Evolutionary conservation across 2,888 invertebrate genomes (phyloP), one percentile per base, ranked within the genome.

Genomic region (Heliconius sara): DNA sequence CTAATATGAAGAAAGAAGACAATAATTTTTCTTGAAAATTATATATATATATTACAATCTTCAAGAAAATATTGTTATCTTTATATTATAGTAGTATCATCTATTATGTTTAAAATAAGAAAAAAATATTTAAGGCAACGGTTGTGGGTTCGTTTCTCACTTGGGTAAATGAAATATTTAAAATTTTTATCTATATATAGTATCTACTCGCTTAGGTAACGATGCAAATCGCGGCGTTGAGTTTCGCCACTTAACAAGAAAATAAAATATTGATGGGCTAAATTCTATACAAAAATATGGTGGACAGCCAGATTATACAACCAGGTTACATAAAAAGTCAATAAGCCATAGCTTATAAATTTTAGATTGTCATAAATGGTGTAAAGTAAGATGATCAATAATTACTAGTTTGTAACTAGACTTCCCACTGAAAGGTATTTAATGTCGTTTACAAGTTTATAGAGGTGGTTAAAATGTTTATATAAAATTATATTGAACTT

Each of bases 371-470:
- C 16, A 3, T 25, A 77, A 81, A 84, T 70, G 76, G 79, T 72
- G 74, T 65, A 72, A 52, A 80, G 76, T 82, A 57, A 76, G 52
- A 34, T 79, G 79, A 67, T 30, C 52, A 16, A 66, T 60, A 30
- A 60, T n/a, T 34, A 78, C 47, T 19, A 63, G 57, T 82, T 25
- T 25, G 16, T 16, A 80, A 83, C 83, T 80, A 76, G 76, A 78
- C 60, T 74, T 47, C 81, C 82, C 81, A 81, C 81, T 75, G 82
- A 79, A 82, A 79, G 79, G 71, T 81, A 83, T 81, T 83, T 81
- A 83, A 81, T 82, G 81, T 82, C 78, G 84, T 82, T 83, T 84
- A 85, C 84, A 83, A 79, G 83, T 85, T 84, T 84, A 85, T 84
- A 83, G 80, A 80, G 79, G 79, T 78, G 70, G 70, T 79, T 83